Conservation (phyloP, 2,888 invertebrate genomes). For the Lycia hirtaria region DNA sequence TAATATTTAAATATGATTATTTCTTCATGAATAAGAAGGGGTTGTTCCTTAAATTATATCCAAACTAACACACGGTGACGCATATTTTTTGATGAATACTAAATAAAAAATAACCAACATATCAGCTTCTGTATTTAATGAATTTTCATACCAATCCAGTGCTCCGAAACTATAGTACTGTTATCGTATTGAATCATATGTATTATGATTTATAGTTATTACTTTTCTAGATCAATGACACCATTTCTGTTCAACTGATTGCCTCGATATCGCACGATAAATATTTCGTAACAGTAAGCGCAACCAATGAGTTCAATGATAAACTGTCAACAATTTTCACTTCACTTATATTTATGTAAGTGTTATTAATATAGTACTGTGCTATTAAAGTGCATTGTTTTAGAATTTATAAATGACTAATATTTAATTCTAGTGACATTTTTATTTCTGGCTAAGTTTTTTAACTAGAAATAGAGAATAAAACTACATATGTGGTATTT, state of each 20-base stretch:
- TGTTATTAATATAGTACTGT: background rate
- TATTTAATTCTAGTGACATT: too few relatives aligned
- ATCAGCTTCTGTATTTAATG: too few relatives aligned
- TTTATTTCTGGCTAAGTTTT: too few relatives aligned
- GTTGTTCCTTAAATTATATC: too few relatives aligned
- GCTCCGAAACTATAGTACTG: background rate
- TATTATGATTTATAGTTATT: background rate
- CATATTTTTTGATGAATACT: too few relatives aligned
- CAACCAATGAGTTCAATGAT: slow-evolving; percentile 30
- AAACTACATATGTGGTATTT: too few relatives aligned
- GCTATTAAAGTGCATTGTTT: background rate
- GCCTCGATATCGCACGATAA: slow-evolving; percentile 32
- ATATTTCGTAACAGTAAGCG: slow-evolving; percentile 32
- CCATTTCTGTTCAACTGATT: slow-evolving; percentile 32
- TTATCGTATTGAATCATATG: slow-evolving; percentile 8
- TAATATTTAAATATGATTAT: too few relatives aligned
- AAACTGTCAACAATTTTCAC: slow-evolving; percentile 35
- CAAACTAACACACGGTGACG: too few relatives aligned
- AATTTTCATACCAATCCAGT: background rate
- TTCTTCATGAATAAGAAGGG: too few relatives aligned
- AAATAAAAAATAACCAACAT: too few relatives aligned
- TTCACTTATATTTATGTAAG: slow-evolving; percentile 31
- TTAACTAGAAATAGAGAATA: too few relatives aligned
- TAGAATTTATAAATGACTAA: too few relatives aligned
- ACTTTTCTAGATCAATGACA: slow-evolving; percentile 32